Base-by-base conservation (phyloP, 2,888 invertebrate species). In the Catotricha subobsoleta region DNA sequence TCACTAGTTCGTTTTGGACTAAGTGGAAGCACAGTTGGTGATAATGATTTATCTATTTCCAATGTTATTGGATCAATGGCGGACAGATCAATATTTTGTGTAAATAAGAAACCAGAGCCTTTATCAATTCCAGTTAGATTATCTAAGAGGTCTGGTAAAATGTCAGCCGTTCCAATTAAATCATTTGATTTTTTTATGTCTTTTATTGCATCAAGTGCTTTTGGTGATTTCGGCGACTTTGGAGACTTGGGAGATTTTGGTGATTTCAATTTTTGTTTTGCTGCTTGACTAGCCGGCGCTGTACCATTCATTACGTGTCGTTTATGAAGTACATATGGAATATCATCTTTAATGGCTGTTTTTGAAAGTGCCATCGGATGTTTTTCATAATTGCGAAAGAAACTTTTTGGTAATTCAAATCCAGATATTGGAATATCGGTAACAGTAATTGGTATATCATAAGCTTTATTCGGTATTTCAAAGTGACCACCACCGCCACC, bases 231-330 rank as follows among this genome's bases (percentile, higher is more conserved):
- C 0, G 74, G 73, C 0, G 71, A 72, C 50, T 72, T 73, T 0
- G 72, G 74, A 0, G 72, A 72, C 48, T 77, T 77, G 0, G 75
- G 74, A 1, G 71, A 72, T 52, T 73, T 74, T 0, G 73, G 73
- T 8, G 72, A 72, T 45, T 62, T 61, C 10, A 36, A 15, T 36
- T 36, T 36, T 36, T 23, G 36, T 25, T 6, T 10, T 8, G 7
- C 10, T 8, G 7, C 6, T 38, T 19, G 28, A 6, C 9, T 13
- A 1, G 70, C 68, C 0, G 75, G 70, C 1, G 80, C 80, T 1
- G 83, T 83, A 1, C 84, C 84, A 54, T 86, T 86, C 77, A 84
- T 80, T 2, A 84, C 71, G 54, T 86, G 84, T 3, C 84, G 69
- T 54, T 86, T 86, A 55, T 86, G 84, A 39, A 86, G 63, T 6